These are phyloP conservation scores for Thaleichthys pacificus DNA, from an alignment of 2,797 vertebrate genomes.

Conservation along the genomic window DNA sequence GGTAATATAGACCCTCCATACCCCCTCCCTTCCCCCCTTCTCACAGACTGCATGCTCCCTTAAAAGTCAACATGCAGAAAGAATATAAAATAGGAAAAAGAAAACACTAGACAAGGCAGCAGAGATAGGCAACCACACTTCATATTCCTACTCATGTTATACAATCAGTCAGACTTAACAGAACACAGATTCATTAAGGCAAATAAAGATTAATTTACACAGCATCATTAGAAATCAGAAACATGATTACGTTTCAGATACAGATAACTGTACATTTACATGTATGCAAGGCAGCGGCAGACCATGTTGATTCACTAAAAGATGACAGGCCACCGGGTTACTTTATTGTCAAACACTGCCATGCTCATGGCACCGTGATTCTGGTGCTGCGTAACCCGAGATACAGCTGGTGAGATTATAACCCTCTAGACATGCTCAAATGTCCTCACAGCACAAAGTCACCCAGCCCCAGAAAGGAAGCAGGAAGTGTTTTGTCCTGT, in stretches of 20 bases:
- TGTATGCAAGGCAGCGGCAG: conserved; percentile 1
- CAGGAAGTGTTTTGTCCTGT: not conserved
- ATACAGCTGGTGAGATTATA: not conserved
- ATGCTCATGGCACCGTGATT: not conserved
- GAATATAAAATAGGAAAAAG: too few relatives aligned
- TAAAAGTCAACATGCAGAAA: too few relatives aligned
- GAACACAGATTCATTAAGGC: not conserved
- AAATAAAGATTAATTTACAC: not conserved
- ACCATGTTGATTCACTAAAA: not conserved
- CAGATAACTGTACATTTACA: conserved; percentile 4
- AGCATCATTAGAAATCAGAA: not conserved
- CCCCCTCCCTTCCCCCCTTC: too few relatives aligned
- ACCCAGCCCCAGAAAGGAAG: conserved; percentile 4
- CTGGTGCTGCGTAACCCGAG: not conserved
- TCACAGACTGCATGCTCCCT: too few relatives aligned
- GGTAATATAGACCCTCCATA: too few relatives aligned
- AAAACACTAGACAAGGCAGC: too few relatives aligned
- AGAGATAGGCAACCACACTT: too few relatives aligned
- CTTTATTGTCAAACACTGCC: not conserved
- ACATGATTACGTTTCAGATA: not conserved
- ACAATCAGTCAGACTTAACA: too few relatives aligned
- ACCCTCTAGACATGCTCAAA: conserved; percentile 3
- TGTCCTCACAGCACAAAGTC: not conserved
- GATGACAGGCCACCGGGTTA: not conserved
- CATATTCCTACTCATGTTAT: too few relatives aligned